Conservation (phyloP, 2,797 vertebrate species). For the Chaetophractus vellerosus region DNA sequence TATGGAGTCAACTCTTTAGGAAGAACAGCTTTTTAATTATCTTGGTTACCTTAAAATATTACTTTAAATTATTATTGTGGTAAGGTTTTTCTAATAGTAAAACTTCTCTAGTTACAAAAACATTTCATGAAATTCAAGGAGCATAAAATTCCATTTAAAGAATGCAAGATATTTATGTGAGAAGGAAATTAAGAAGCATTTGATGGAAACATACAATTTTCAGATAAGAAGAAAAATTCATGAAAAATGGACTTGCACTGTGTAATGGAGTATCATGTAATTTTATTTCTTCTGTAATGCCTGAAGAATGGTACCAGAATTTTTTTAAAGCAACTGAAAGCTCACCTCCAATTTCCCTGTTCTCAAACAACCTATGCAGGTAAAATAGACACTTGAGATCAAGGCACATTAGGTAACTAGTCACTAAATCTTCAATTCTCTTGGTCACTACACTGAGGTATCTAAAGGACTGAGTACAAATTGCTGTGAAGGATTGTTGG, state of each 20-base stretch:
- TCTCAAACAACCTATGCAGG: background rate
- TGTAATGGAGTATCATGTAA: background rate
- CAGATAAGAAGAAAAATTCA: conserved; percentile 45
- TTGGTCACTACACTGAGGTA: background rate
- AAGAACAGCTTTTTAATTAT: background rate
- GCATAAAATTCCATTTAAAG: conserved; percentile 39
- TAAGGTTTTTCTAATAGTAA: conserved; percentile 14
- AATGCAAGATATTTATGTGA: conserved; percentile 37
- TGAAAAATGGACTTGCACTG: conserved; percentile 37
- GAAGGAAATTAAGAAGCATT: background rate
- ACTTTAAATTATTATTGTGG: conserved; percentile 24
- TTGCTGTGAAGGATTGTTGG: background rate
- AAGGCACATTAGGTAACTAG: background rate
- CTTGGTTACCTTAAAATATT: background rate
- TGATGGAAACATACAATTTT: background rate
- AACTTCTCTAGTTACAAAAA: conserved; percentile 49
- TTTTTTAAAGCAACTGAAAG: conserved; percentile 45
- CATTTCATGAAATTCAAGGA: conserved; percentile 45
- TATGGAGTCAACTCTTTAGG: conserved; percentile 43
- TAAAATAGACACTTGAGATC: background rate
- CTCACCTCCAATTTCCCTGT: conserved; percentile 10
- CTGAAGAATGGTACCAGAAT: background rate
- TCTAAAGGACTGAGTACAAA: conserved; percentile 1
- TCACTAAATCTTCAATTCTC: background rate
- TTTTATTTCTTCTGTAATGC: conserved; percentile 27